A percentile compares a stretch with the other conserved stretches of the same genome.
These are phyloP conservation scores for Characodon lateralis DNA, from an alignment of 2,797 vertebrate genomes.

Conservation along the genomic window DNA sequence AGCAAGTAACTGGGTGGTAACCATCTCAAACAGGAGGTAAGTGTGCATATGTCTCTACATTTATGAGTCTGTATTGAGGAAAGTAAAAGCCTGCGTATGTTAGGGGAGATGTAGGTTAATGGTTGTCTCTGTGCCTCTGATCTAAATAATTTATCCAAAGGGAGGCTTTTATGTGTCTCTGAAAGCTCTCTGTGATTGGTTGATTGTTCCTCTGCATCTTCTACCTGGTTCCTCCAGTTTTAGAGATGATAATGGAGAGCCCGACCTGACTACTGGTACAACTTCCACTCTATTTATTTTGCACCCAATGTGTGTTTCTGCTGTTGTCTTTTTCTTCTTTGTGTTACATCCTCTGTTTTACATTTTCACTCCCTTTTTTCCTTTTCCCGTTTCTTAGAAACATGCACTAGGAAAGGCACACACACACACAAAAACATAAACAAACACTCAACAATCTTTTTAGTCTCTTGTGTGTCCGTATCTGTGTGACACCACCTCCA, in stretches of 20 bases:
- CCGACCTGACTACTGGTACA: conserved; percentile 24
- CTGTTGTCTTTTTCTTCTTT: conserved; percentile 15
- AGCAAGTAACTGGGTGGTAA: conserved; percentile 8
- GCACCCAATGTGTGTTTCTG: conserved; percentile 7
- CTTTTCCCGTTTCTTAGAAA: not conserved
- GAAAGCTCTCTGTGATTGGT: conserved; percentile 63
- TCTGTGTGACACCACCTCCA: conserved; percentile 90
- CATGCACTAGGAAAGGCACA: not conserved
- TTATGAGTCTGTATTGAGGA: conserved; percentile 1
- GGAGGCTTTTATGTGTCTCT: conserved; percentile 66
- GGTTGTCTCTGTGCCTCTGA: conserved; percentile 56
- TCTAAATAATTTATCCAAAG: conserved; percentile 78
- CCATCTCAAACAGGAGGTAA: conserved; percentile 1
- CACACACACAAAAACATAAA: conserved; percentile 11
- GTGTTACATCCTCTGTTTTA: conserved; percentile 24
- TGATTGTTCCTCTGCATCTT: conserved; percentile 34
- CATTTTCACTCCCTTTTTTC: conserved; percentile 10
- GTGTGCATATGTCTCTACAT: not conserved
- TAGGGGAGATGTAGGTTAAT: conserved; percentile 75
- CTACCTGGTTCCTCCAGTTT: conserved; percentile 51
- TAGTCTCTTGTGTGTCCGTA: conserved; percentile 66
- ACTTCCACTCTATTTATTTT: conserved; percentile 11
- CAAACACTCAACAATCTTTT: conserved; percentile 26
- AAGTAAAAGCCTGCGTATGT: conserved; percentile 23
- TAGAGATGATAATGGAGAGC: conserved; percentile 33